Evolutionary conservation across 2,797 vertebrate genomes (phyloP).

Genomic region (Bradypodion pumilum): DNA sequence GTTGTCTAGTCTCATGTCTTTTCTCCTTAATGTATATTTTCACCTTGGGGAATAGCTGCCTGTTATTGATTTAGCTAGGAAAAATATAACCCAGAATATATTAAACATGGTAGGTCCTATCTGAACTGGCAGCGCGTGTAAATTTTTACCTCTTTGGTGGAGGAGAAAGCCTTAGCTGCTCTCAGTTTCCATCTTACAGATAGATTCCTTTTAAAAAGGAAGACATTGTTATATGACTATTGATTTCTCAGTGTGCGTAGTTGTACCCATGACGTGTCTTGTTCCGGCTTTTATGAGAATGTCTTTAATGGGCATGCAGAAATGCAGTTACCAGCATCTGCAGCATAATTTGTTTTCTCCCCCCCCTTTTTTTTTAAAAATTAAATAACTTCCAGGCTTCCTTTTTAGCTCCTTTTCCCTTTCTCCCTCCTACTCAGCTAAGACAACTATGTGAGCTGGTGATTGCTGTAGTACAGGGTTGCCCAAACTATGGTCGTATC

Average conservation of each 20-base stretch:
- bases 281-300: slow-evolving; percentile 29
- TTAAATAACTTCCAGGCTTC: slow-evolving; percentile 32
- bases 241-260: slow-evolving; percentile 39
- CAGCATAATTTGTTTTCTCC: slow-evolving; percentile 8
- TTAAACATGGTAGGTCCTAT: slow-evolving; percentile 50
- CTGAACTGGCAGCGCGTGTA: slow-evolving; percentile 43
- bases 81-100: slow-evolving; percentile 63
- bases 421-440: neutral
- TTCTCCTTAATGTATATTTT: slow-evolving; percentile 63
- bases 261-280: slow-evolving; percentile 39
- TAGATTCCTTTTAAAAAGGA: slow-evolving; percentile 46
- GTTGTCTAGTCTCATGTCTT: slow-evolving; percentile 50
- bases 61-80: slow-evolving; percentile 65
- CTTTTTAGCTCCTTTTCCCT: slow-evolving; percentile 1
- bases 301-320: slow-evolving; percentile 35
- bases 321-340: slow-evolving; percentile 23
- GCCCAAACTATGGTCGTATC: no score
- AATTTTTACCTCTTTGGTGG: slow-evolving; percentile 57
- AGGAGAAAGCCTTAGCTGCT: slow-evolving; percentile 44
- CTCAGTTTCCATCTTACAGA: slow-evolving; percentile 43
- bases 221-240: slow-evolving; percentile 29
- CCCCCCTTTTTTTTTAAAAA: slow-evolving; percentile 11
- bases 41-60: slow-evolving; percentile 64
- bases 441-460: slow-evolving; percentile 32
- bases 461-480: neutral